Base-by-base conservation (phyloP, 2,797 vertebrate species). In the Betta splendens region DNA sequence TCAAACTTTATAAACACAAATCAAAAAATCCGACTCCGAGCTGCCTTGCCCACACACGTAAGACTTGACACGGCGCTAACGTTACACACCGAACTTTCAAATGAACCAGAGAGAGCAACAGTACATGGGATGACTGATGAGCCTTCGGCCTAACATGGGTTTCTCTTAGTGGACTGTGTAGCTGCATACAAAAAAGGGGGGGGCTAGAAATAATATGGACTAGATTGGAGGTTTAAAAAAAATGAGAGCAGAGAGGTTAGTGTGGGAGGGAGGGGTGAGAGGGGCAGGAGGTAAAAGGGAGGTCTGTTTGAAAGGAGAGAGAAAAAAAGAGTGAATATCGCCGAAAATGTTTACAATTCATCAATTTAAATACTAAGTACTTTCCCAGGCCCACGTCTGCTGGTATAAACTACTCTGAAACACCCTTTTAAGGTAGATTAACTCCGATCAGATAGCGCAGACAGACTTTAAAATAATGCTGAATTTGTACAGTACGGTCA, bases 241-340 rank as follows among this genome's bases (percentile, higher is more conserved):
- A 81, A 76, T 9, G 61, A 84, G 73, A 84, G 75, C 56, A 75
- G 54, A 85, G 65, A 80, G 75, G 84, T 92, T 88, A 87, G 87
- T 85, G n/a, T 11, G 43, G 36, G 43, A 31, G 7, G 28, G 29
- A 32, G 12, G 12, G 1, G 15, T 52, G 28, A 5, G 15, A 9
- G 26, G 29, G 45, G 39, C 59, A 42, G 66, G 64, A 72, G 83
- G 83, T 86, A 75, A 83, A 72, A 74, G 52, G 70, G 65, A 84
- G 78, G 76, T 85, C 85, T 80, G 87, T 83, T 85, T 80, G 74
- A 81, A 83, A 80, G 83, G 81, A 75, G 62, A 66, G 65, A 55
- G n/a, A n/a, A n/a, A 67, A 76, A 64, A 75, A 78, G 67, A 67
- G 79, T 79, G 74, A 80, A 75, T 85, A 80, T 80, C 77, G 80